Conservation (phyloP, 2,797 vertebrate genomes). For the Epinephelus coioides region DNA sequence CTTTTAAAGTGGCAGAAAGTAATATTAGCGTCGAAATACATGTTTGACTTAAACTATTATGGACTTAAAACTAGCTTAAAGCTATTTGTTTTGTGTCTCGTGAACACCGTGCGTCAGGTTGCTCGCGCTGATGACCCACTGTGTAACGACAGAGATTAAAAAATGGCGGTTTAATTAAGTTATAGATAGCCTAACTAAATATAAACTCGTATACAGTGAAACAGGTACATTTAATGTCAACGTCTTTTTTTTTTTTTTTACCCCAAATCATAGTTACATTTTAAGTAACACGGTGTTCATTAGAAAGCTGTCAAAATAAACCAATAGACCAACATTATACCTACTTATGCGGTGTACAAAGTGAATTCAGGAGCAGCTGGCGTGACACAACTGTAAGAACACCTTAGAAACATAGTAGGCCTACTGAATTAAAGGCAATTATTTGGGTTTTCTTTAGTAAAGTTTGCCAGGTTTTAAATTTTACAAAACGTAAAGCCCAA, state of each 20-base stretch:
- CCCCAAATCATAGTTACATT: too few species aligned
- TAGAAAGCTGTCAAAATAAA: not conserved
- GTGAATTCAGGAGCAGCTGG: not conserved
- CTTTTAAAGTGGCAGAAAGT: too few species aligned
- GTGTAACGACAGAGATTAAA: not conserved
- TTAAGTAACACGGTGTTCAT: not conserved
- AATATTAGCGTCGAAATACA: not conserved
- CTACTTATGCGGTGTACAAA: too few species aligned
- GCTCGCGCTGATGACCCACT: not conserved
- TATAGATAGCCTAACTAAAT: too few species aligned
- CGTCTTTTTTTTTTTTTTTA: not conserved
- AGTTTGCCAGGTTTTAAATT: not conserved
- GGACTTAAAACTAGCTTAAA: not conserved
- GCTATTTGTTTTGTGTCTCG: fast-evolving
- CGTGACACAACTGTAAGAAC: not conserved
- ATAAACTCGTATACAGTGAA: too few species aligned
- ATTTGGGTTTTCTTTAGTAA: not conserved
- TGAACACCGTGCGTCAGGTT: not conserved
- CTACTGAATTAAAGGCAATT: too few species aligned
- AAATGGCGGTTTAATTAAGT: not conserved
- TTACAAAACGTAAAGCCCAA: not conserved
- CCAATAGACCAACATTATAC: too few species aligned
- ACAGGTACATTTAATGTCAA: too few species aligned
- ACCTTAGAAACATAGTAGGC: not conserved
- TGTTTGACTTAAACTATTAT: not conserved